These are phyloP conservation scores for Himalopsyche anomala DNA, from an alignment of 2,888 invertebrate genomes.

Conservation along the genomic window DNA sequence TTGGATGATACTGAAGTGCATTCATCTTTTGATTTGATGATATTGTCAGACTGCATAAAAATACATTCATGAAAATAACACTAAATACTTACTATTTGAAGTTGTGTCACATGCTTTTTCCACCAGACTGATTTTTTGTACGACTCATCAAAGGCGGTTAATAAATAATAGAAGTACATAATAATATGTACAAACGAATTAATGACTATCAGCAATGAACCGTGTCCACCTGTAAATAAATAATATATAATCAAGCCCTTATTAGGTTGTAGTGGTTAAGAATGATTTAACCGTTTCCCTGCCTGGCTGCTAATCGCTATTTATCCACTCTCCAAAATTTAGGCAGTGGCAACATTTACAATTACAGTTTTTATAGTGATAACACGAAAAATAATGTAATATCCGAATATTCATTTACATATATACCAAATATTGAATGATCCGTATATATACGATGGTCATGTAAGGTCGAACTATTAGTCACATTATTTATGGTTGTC, in stretches of 20 bases:
- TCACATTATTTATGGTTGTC: too few relatives aligned
- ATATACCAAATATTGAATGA: too few relatives aligned
- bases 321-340: too few relatives aligned
- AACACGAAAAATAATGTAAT: too few relatives aligned
- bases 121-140: slow-evolving; percentile 86
- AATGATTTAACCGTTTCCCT: too few relatives aligned
- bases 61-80: not conserved
- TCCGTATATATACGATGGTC: too few relatives aligned
- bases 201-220: slow-evolving; percentile 79
- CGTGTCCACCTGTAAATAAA: slow-evolving; percentile 79
- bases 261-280: too few relatives aligned
- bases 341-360: too few relatives aligned
- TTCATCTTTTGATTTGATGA: not conserved
- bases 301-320: too few relatives aligned
- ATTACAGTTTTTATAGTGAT: too few relatives aligned
- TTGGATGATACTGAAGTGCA: not conserved
- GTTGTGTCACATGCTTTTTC: slow-evolving; percentile 88
- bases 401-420: too few relatives aligned
- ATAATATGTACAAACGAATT: slow-evolving; percentile 86
- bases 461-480: too few relatives aligned
- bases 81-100: slow-evolving; percentile 81
- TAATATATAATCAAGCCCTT: not conserved
- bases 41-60: not conserved
- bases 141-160: slow-evolving; percentile 83
- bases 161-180: slow-evolving; percentile 88